These are phyloP conservation scores for Chironomus striatipennis DNA, from an alignment of 1,140 invertebrate species.

Conservation along the genomic window DNA sequence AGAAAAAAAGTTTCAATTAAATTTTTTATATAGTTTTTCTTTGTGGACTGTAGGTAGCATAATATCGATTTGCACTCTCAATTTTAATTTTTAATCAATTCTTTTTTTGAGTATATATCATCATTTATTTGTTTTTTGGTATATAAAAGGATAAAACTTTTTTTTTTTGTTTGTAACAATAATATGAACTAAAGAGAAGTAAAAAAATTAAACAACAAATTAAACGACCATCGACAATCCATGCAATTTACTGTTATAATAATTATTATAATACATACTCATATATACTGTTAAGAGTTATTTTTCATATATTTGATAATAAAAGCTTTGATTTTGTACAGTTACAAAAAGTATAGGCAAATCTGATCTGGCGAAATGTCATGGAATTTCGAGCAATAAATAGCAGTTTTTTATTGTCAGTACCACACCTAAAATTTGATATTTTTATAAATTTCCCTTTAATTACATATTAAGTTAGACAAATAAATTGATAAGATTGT, in stretches of 20 bases:
- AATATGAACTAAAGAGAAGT: neutral
- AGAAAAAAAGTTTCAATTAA: neutral
- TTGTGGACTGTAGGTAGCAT: neutral
- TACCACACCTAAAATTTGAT: too few relatives aligned
- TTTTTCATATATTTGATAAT: too few relatives aligned
- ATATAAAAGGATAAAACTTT: neutral
- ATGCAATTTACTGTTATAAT: conserved; percentile 2
- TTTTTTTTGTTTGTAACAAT: neutral
- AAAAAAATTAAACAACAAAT: conserved; percentile 10
- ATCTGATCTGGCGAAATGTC: neutral
- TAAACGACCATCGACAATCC: conserved; percentile 7
- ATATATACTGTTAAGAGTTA: too few relatives aligned
- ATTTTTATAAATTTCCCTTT: too few relatives aligned
- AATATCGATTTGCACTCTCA: neutral
- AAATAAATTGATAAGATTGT: too few relatives aligned
- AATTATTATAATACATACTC: neutral
- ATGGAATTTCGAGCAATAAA: too few relatives aligned
- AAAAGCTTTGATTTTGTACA: neutral
- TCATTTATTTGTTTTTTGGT: neutral
- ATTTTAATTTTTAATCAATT: neutral
- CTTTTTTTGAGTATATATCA: neutral
- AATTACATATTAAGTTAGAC: too few relatives aligned
- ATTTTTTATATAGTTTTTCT: neutral
- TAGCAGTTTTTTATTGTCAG: too few relatives aligned
- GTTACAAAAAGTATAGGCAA: neutral